Evolutionary conservation across 2,113 vertebrate species (phyloP), one percentile per base, ranked within the genome.

Genomic region (Pelmatolapia mariae): DNA sequence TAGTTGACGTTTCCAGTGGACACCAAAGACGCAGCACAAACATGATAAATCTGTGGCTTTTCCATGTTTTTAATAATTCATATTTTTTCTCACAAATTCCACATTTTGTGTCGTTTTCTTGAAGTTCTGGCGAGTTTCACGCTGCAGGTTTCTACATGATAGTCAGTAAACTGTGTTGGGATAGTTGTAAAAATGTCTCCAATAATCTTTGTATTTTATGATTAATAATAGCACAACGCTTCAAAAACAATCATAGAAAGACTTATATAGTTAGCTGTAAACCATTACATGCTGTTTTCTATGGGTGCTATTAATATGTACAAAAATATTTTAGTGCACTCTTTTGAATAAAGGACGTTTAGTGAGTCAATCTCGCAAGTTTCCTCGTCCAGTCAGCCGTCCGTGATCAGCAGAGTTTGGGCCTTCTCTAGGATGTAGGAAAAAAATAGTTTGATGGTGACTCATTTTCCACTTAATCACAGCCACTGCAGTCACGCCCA

Each of bases 401-500:
- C 40, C 1, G 6, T 18, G 22, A 45, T 45, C 22, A 0, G 22
- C 68, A 47, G 40, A 76, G 0, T 43, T 73, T 0, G 38, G 13
- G n/a, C 13, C 19, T 45, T 73, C 68, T 18, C 22, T 26, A 5
- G 43, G 43, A 29, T 47, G 22, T 0, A 11, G 16, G 24, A 12
- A 12, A 78, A 29, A 66, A 31, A 0, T 7, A 18, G 15, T 76
- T 47, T 76, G 15, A 29, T 11, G 26, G 71, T 18, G 40, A 47
- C 24, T 76, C 24, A 47, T 76, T 76, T 50, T 50, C 16, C 71
- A 76, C 9, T 76, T 50, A 76, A 76, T 50, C 71, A 50, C 71
- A 76, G 43, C 71, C 71, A 31, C 71, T 50, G 24, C 43, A 76
- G 71, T 12, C 71, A 76, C 16, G 45, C 43, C 45, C 45, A 78